Percentiles rank a stretch among this genome's conserved stretches.
Conservation (phyloP, 2,113 vertebrate species). For the Osmerus eperlanus region DNA sequence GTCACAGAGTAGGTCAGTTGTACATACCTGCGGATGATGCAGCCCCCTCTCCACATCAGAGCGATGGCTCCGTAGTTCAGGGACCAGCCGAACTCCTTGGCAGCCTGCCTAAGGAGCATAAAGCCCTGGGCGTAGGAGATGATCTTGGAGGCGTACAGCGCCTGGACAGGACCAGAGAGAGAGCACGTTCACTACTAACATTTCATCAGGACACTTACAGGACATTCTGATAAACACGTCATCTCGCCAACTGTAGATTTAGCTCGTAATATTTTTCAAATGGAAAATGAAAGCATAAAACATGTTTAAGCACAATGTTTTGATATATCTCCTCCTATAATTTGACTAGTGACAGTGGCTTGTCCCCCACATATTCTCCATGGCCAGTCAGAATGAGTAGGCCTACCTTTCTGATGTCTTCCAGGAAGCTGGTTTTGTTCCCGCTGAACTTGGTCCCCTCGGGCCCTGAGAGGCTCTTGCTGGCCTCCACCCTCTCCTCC, state of each 20-base stretch:
- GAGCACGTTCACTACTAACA: no score
- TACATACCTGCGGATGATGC: conserved; percentile 92
- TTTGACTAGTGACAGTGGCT: background rate
- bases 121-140: conserved; percentile 97
- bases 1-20: background rate
- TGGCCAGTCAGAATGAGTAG: background rate
- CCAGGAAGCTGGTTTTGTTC: conserved; percentile 83
- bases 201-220: no score
- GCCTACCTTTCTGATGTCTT: conserved; percentile 90
- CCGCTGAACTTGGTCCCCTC: conserved; percentile 69
- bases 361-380: background rate
- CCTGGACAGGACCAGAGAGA: conserved; percentile 64
- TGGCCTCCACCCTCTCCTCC: conserved; percentile 86
- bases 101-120: conserved; percentile 93
- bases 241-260: no score
- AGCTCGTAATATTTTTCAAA: no score
- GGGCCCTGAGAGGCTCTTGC: conserved; percentile 81
- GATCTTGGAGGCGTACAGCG: conserved; percentile 96
- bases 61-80: conserved; percentile 95
- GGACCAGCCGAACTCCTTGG: conserved; percentile 89
- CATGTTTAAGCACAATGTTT: no score
- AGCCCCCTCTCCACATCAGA: conserved; percentile 98
- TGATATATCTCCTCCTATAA: background rate
- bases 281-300: no score
- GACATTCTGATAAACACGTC: no score